Percentiles rank a stretch among this genome's conserved stretches.
These are phyloP conservation scores for Bibio marci DNA, from an alignment of 2,888 invertebrate genomes.

Conservation along the genomic window DNA sequence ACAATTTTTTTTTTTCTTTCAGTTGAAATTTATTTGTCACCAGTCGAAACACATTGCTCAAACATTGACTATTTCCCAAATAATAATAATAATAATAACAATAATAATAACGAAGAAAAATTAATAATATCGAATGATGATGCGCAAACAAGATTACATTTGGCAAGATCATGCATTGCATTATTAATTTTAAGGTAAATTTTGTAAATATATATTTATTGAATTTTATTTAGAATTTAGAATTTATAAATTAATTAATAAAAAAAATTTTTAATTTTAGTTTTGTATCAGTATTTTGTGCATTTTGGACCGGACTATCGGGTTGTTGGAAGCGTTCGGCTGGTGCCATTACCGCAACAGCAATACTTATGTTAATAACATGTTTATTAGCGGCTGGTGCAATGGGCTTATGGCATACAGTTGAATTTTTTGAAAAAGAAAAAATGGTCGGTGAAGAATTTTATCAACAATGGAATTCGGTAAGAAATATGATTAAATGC, in stretches of 20 bases:
- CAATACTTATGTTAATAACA: conserved; percentile 41
- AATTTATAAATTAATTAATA: too few relatives aligned
- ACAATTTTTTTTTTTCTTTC: conserved; percentile 23
- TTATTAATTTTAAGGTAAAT: conserved; percentile 66
- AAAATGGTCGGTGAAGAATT: conserved; percentile 84
- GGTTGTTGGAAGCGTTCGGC: conserved; percentile 95
- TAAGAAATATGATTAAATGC: conserved; percentile 29
- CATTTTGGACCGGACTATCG: conserved; percentile 90
- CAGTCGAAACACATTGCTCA: conserved; percentile 87
- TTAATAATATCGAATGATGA: conserved; percentile 31
- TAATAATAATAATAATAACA: conserved; percentile 3
- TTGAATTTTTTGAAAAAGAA: conserved; percentile 89
- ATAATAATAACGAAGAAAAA: conserved; percentile 23
- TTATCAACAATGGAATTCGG: conserved; percentile 82
- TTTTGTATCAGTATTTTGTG: conserved; percentile 78
- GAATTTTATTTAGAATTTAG: not conserved
- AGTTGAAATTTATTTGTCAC: conserved; percentile 79
- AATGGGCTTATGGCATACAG: conserved; percentile 93
- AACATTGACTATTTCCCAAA: conserved; percentile 83
- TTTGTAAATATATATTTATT: not conserved
- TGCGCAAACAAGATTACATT: conserved; percentile 66
- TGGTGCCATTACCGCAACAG: conserved; percentile 84
- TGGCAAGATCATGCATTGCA: conserved; percentile 86
- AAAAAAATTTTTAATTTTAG: too few relatives aligned
- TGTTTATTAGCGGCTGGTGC: conserved; percentile 82